Conservation (phyloP, 2,888 invertebrate genomes). For the Synanthedon myopaeformis region DNA sequence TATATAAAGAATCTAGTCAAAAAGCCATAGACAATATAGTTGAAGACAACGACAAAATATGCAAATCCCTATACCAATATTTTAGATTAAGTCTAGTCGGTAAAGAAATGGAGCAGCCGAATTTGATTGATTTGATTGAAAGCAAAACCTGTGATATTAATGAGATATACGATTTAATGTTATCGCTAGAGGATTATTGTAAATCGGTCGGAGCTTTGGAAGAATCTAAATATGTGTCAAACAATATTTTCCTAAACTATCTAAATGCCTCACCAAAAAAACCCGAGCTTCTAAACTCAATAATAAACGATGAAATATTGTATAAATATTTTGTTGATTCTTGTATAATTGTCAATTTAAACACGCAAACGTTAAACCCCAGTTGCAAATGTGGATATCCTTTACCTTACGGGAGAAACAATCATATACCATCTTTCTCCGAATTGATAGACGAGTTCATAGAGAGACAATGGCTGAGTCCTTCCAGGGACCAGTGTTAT, state of each 20-base stretch:
- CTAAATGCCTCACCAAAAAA: constrained; percentile 33
- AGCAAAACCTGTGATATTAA: constrained; percentile 59
- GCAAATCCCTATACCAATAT: constrained; percentile 54
- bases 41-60: constrained; percentile 34
- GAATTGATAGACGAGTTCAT: constrained; percentile 70
- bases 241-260: constrained; percentile 54
- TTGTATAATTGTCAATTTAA: constrained; percentile 68
- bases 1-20: constrained; percentile 62
- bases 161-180: constrained; percentile 46
- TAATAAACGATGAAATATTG: constrained; percentile 47
- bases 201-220: constrained; percentile 41
- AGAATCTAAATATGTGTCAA: constrained; percentile 50
- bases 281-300: constrained; percentile 30
- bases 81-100: constrained; percentile 55
- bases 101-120: constrained; percentile 45
- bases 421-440: constrained; percentile 56
- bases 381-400: constrained; percentile 74
- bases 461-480: constrained; percentile 54
- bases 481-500: constrained; percentile 54
- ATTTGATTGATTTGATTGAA: constrained; percentile 55
- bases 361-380: constrained; percentile 44
- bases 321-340: constrained; percentile 69
- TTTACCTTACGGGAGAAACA: constrained; percentile 56
- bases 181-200: constrained; percentile 54
- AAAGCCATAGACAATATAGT: constrained; percentile 45